Conservation (phyloP, 2,888 invertebrate species). For the Thysanoteuthis rhombus region DNA sequence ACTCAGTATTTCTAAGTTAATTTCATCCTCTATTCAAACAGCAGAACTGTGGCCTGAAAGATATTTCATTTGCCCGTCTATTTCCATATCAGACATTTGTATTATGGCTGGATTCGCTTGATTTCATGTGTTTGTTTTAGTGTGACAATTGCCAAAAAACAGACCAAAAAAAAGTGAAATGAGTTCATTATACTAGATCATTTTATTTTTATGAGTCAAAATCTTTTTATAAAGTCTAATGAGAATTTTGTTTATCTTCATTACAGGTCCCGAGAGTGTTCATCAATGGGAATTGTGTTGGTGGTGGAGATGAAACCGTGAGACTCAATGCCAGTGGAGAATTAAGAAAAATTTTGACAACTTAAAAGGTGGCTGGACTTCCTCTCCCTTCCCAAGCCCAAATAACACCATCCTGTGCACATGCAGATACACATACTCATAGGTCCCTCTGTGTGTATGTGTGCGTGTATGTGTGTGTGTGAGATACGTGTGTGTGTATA, state of each 20-base stretch:
- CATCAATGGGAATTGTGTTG: conserved; percentile 87
- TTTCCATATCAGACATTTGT: too few relatives aligned
- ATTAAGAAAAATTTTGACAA: conserved; percentile 43
- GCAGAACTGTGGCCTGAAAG: too few relatives aligned
- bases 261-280: conserved; percentile 93
- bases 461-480: background rate
- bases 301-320: conserved; percentile 90
- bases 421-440: background rate
- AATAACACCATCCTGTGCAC: background rate
- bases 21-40: too few relatives aligned
- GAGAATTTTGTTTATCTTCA: conserved; percentile 24
- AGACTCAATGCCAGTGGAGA: conserved; percentile 48
- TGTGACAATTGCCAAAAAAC: too few relatives aligned
- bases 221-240: background rate
- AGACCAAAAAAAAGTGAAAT: too few relatives aligned
- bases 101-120: too few relatives aligned
- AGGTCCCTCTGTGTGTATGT: background rate
- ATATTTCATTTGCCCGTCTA: too few relatives aligned
- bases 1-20: too few relatives aligned
- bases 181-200: too few relatives aligned
- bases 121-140: too few relatives aligned
- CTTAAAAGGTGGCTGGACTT: background rate
- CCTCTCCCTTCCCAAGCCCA: background rate
- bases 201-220: too few relatives aligned
- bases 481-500: background rate